phyloP scores from a whole-genome alignment of 2,888 invertebrate species.

The Apamea sordens region DNA sequence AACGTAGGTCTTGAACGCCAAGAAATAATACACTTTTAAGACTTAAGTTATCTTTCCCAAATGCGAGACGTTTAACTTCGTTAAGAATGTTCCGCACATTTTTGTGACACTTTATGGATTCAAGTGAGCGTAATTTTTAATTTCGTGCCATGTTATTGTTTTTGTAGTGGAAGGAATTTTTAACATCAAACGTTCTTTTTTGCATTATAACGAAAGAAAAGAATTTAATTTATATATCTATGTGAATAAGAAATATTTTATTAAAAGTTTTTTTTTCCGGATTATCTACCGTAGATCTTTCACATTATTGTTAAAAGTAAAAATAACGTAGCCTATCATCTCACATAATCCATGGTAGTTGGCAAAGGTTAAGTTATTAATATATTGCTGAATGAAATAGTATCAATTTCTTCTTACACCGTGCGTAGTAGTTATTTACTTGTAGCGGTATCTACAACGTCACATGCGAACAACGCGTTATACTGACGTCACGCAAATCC shows the following conservation, averaged over 20 bases:
- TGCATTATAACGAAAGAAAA: constrained; percentile 48
- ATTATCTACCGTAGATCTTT: neutral
- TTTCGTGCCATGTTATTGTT: constrained; percentile 57
- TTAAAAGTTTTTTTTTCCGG: neutral
- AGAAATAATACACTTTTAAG: constrained; percentile 69
- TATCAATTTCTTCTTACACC: too few relatives aligned
- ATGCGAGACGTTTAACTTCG: constrained; percentile 65
- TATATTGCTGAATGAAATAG: too few relatives aligned
- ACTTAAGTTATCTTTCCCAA: constrained; percentile 66
- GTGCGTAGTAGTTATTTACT: too few relatives aligned
- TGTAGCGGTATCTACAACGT: too few relatives aligned
- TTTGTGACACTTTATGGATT: constrained; percentile 67
- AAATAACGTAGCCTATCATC: neutral
- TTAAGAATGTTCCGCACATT: constrained; percentile 69
- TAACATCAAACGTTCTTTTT: constrained; percentile 46
- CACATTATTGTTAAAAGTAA: neutral
- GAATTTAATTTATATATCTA: constrained; percentile 52
- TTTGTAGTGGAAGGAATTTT: constrained; percentile 27
- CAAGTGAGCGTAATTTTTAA: constrained; percentile 67
- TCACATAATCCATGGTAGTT: neutral
- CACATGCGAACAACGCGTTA: too few relatives aligned
- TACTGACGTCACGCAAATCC: too few relatives aligned
- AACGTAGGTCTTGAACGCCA: constrained; percentile 63
- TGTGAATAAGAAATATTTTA: neutral
- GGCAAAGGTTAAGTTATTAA: neutral